These are phyloP conservation scores for Aurelia aurita complex sp. Pacific DNA, from an alignment of 30 jellyfish, hydroid and myxozoan genomes.

Conservation along the genomic window DNA sequence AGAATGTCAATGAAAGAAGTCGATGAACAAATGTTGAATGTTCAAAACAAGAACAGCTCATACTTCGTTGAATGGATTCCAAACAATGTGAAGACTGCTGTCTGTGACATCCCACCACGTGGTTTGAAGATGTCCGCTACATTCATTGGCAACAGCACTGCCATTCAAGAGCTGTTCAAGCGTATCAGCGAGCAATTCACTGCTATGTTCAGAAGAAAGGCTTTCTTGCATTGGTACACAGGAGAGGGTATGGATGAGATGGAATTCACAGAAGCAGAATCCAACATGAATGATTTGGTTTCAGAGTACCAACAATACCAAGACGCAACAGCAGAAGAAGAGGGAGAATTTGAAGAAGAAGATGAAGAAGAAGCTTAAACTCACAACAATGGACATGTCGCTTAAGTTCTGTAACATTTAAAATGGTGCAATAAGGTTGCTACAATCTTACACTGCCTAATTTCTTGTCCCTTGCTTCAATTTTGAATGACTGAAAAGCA, in stretches of 20 bases:
- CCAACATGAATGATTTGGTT: slow-evolving; percentile 98
- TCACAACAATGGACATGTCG: slow-evolving; percentile 9
- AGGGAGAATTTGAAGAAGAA: slow-evolving; percentile 96
- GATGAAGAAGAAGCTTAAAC: slow-evolving; percentile 75
- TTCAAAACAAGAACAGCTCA: slow-evolving; percentile 93
- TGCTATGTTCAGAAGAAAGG: slow-evolving; percentile 95
- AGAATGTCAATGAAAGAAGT: slow-evolving; percentile 97
- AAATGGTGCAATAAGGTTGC: too few relatives aligned
- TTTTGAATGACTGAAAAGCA: too few relatives aligned
- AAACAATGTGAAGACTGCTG: slow-evolving; percentile 95
- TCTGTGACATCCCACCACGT: slow-evolving; percentile 96
- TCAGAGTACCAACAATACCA: slow-evolving; percentile 99
- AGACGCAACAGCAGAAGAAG: slow-evolving; percentile 99
- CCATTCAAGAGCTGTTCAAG: slow-evolving; percentile 96
- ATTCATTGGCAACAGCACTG: slow-evolving; percentile 95
- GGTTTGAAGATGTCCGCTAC: slow-evolving; percentile 95
- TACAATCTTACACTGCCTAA: background rate
- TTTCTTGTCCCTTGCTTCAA: background rate
- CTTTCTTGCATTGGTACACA: slow-evolving; percentile 99
- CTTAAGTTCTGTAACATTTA: background rate
- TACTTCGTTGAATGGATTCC: slow-evolving; percentile 99
- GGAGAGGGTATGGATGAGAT: slow-evolving; percentile 99
- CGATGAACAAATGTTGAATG: slow-evolving; percentile 92
- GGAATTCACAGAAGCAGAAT: slow-evolving; percentile 99
- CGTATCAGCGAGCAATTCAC: slow-evolving; percentile 96